Conservation (phyloP, 2,888 invertebrate genomes). For the Nephrotoma appendiculata region DNA sequence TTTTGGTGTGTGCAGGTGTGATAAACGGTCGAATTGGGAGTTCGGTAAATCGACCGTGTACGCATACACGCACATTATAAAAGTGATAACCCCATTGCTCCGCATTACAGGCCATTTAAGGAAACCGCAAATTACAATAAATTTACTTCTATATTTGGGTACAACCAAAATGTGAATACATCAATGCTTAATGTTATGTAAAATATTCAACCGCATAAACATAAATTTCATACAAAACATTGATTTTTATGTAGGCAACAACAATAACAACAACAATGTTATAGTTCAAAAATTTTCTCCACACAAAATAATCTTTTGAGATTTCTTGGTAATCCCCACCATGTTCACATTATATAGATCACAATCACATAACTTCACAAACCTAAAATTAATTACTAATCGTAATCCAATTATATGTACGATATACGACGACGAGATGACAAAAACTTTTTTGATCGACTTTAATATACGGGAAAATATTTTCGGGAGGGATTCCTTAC, state of each 20-base stretch:
- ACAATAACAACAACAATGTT: not conserved
- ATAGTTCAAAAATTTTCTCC: not conserved
- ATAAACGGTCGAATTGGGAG: not conserved
- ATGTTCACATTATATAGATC: not conserved
- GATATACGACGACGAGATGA: not conserved
- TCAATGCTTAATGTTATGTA: not conserved
- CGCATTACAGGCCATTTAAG: not conserved
- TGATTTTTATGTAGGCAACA: not conserved
- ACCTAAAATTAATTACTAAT: not conserved
- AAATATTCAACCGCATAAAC: not conserved
- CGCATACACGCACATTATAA: not conserved
- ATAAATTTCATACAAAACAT: not conserved
- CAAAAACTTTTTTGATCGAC: not conserved
- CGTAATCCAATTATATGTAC: not conserved
- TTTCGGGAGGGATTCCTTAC: not conserved
- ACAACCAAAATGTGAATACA: not conserved
- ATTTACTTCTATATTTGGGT: not conserved
- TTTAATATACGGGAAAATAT: not conserved
- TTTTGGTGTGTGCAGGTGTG: not conserved
- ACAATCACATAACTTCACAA: not conserved
- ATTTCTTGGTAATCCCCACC: not conserved
- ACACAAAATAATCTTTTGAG: not conserved
- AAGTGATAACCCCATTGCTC: not conserved
- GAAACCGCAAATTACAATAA: not conserved
- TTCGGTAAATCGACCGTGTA: not conserved